Evolutionary conservation across 2,113 vertebrate species (phyloP), one percentile per base, ranked within the genome.

Genomic region (Microcebus tavaratra): DNA sequence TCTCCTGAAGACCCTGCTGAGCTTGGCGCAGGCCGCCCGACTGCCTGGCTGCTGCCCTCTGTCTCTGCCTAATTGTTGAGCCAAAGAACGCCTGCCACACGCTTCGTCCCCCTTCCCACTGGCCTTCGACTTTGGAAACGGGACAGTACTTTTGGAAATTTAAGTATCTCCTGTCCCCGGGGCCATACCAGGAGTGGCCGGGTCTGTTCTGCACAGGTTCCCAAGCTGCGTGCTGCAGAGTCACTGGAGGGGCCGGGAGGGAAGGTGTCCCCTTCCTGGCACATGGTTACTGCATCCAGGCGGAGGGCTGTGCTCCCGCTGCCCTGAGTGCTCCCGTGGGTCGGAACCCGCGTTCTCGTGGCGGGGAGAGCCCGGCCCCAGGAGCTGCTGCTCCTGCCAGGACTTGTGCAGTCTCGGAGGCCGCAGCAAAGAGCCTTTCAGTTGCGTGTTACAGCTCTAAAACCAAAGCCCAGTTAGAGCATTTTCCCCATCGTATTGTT

Each of bases 81-180:
- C 55, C 31, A 5, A 2, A 15, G 36, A 42, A 5, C 3, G 0
- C 11, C 50, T 2, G 0, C 31, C 1, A 45, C 29, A 11, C 0
- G 4, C 67, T 21, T 39, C 21, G 27, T 55, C 17, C n/a, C 11
- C 17, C n/a, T 55, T n/a, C 21, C 4, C 23, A 9, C 4, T 55
- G 27, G 23, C 34, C 13, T 29, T 42, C 59, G 39, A 48, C 68
- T 83, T 75, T 83, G 59, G 78, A 50, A 11, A 59, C 42, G 68
- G 59, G 61, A 76, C 4, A 3, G 1, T 88, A 79, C 78, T 53
- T 59, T 50, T 68, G 25, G 75, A 48, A 55, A 50, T 50, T 18
- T 3, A 25, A 0, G 25, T 75, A 9, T 23, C 94, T 91, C 31
- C 57, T 25, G 17, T 63, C 75, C 36, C 23, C 36, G 31, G 15